A percentile compares a stretch with the other conserved stretches of the same genome.
phyloP scores from a whole-genome alignment of 1,140 invertebrate species.

The Cardiocondyla obscurior region DNA sequence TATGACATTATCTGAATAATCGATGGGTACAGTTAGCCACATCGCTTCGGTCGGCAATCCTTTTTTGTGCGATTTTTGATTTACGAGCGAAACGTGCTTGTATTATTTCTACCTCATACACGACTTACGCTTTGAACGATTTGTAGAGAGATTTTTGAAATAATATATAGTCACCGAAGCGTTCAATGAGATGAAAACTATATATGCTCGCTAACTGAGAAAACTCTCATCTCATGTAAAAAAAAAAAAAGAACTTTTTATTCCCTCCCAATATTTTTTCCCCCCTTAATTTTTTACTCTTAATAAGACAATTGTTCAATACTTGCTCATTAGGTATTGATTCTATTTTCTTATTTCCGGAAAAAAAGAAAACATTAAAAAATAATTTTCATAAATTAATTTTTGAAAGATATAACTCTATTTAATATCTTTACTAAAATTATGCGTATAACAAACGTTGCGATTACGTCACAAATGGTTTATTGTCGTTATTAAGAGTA shows the following conservation, averaged over 20 bases:
- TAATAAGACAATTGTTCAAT: not conserved
- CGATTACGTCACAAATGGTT: not conserved
- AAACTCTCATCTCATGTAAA: too few species aligned
- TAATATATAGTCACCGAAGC: constrained; percentile 40
- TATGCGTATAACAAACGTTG: not conserved
- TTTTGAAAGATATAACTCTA: not conserved
- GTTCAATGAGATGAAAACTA: constrained; percentile 34
- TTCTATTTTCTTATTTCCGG: too few species aligned
- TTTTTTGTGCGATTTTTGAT: constrained; percentile 60
- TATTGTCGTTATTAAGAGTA: constrained; percentile 14
- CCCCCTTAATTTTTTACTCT: not conserved
- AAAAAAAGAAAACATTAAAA: not conserved
- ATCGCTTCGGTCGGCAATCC: constrained; percentile 44
- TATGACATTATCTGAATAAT: constrained; percentile 67
- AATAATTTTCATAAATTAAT: not conserved
- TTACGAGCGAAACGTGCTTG: constrained; percentile 52
- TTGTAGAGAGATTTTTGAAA: constrained; percentile 47
- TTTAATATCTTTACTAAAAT: not conserved
- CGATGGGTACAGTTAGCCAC: constrained; percentile 64
- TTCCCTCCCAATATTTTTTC: too few species aligned
- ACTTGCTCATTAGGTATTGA: too few species aligned
- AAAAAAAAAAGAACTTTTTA: too few species aligned
- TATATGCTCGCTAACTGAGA: not conserved
- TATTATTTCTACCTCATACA: constrained; percentile 3
- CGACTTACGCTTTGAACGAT: constrained; percentile 29